Conservation (phyloP, 2,113 vertebrate genomes). For the Dissostichus mawsoni region DNA sequence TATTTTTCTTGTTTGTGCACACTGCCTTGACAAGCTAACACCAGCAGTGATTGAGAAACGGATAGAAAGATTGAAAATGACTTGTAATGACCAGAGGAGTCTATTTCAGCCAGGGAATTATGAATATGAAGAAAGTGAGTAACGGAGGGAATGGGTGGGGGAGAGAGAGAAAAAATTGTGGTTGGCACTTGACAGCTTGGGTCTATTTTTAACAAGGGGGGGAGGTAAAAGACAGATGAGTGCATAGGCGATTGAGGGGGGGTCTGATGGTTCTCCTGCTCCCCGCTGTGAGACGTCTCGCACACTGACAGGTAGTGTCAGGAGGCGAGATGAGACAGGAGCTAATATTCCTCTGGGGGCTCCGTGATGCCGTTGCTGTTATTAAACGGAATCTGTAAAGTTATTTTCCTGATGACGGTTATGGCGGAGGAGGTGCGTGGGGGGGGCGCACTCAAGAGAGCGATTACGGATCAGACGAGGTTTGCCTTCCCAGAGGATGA, state of each 20-base stretch:
- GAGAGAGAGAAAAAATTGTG: neutral
- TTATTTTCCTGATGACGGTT: constrained; percentile 55
- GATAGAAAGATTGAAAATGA: constrained; percentile 23
- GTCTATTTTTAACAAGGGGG: constrained; percentile 70
- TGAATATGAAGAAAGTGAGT: constrained; percentile 23
- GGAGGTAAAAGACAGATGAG: constrained; percentile 69
- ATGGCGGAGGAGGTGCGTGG: constrained; percentile 38
- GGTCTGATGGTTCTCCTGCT: constrained; percentile 61
- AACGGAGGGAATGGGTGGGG: neutral
- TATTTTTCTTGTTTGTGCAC: neutral
- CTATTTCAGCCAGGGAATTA: constrained; percentile 41
- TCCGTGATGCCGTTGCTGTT: constrained; percentile 17
- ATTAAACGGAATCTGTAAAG: constrained; percentile 63
- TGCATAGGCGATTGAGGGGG: constrained; percentile 54
- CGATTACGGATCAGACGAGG: constrained; percentile 60
- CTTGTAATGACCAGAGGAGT: constrained; percentile 29
- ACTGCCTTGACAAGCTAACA: neutral
- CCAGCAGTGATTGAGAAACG: constrained; percentile 19
- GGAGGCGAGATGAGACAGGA: constrained; percentile 50
- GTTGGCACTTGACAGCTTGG: constrained; percentile 53
- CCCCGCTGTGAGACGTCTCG: constrained; percentile 55
- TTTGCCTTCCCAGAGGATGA: constrained; percentile 57
- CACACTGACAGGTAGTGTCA: constrained; percentile 69
- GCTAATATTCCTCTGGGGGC: constrained; percentile 53
- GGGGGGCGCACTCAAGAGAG: constrained; percentile 1